A percentile compares a stretch with the other conserved stretches of the same genome.
Conservation (phyloP, 2,797 vertebrate species). For the Sebastes alutus region DNA sequence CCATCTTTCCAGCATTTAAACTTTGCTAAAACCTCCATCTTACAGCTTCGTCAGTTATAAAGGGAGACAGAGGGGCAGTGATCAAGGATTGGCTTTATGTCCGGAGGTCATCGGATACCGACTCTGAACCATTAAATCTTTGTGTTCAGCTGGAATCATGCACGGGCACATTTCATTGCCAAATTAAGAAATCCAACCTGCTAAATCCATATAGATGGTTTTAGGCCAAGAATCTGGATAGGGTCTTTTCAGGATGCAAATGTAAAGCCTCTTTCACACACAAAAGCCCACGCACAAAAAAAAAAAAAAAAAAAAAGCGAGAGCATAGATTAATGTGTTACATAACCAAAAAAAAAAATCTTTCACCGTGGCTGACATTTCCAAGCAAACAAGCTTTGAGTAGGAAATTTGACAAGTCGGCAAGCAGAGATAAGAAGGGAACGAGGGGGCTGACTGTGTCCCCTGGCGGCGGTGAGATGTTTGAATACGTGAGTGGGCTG, state of each 20-base stretch:
- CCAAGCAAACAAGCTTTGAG: conserved; percentile 66
- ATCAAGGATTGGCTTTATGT: conserved; percentile 26
- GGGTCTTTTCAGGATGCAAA: conserved; percentile 64
- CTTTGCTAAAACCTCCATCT: conserved; percentile 21
- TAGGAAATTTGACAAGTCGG: conserved; percentile 61
- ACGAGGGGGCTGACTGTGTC: conserved; percentile 44
- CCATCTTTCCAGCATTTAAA: conserved; percentile 30
- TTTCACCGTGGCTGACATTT: conserved; percentile 70
- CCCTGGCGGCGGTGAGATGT: conserved; percentile 64
- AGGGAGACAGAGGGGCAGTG: background rate
- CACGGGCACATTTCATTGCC: conserved; percentile 11
- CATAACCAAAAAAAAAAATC: conserved; percentile 52
- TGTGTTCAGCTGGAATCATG: background rate
- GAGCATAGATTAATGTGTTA: conserved; percentile 69
- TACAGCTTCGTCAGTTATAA: background rate
- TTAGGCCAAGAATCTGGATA: conserved; percentile 45
- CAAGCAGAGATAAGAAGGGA: conserved; percentile 59
- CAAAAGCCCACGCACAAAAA: conserved; percentile 50
- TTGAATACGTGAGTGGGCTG: conserved; percentile 46
- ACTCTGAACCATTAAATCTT: conserved; percentile 17
- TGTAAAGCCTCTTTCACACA: conserved; percentile 67
- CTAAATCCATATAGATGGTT: conserved; percentile 44
- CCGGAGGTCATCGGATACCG: conserved; percentile 25
- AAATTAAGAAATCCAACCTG: conserved; percentile 50
- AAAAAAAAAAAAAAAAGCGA: conserved; percentile 17